Evolutionary conservation across 2,113 vertebrate species (phyloP).

Genomic region (Quiscalus mexicanus): DNA sequence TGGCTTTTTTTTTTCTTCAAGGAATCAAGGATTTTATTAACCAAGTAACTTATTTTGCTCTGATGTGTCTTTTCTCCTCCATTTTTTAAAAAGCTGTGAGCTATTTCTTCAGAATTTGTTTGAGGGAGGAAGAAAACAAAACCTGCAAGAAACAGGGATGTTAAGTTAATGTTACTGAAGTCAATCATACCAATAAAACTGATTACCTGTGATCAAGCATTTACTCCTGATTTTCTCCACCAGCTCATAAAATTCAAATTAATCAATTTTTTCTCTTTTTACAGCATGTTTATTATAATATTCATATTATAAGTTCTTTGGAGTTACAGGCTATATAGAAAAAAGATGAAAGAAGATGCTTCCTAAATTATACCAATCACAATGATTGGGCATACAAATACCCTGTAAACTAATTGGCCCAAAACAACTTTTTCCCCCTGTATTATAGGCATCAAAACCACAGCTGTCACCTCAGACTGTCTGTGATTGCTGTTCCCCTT

Average conservation of each 20-base stretch:
- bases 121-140: neutral
- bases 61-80: neutral
- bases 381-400: neutral
- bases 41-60: neutral
- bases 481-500: neutral
- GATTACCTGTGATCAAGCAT: neutral
- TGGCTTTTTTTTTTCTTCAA: neutral
- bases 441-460: neutral
- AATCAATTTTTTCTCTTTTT: neutral
- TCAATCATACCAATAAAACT: neutral
- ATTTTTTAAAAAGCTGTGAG: constrained; percentile 11
- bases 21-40: neutral
- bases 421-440: neutral
- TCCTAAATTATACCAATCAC: neutral
- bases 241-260: neutral
- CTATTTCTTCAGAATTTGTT: neutral
- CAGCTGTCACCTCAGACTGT: neutral
- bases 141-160: neutral
- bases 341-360: neutral
- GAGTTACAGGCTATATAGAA: neutral
- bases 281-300: neutral
- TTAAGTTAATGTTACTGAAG: neutral
- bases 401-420: neutral
- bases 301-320: neutral
- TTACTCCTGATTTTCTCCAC: neutral